Percentiles rank a stretch among this genome's conserved stretches.
Evolutionary conservation across 2,797 vertebrate species (phyloP).

Genomic region (Acrocephalus scirpaceus): DNA sequence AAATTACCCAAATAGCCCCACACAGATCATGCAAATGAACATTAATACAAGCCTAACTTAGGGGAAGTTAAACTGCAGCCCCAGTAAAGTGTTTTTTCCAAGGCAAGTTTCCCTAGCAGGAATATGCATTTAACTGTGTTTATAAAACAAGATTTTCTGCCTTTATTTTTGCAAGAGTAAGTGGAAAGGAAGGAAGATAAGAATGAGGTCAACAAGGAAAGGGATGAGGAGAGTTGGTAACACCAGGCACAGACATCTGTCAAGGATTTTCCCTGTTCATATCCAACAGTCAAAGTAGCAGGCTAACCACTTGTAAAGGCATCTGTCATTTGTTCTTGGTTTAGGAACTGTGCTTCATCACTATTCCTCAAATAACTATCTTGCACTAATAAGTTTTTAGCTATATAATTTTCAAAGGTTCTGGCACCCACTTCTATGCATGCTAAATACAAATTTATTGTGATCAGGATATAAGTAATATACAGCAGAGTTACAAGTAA

Average conservation of each 20-base stretch:
- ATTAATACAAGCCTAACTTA: background rate
- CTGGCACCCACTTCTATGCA: background rate
- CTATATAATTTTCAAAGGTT: background rate
- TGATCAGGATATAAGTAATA: background rate
- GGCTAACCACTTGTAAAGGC: background rate
- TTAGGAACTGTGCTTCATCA: background rate
- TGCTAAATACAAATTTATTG: background rate
- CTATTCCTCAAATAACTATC: background rate
- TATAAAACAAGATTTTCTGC: background rate
- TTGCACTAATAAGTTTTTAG: background rate
- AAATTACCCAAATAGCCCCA: background rate
- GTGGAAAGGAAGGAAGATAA: background rate
- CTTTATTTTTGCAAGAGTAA: background rate
- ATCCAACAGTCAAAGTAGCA: background rate
- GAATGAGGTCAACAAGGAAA: background rate
- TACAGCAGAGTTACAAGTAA: background rate
- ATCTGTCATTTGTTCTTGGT: background rate
- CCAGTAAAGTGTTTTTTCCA: background rate
- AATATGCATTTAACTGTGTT: background rate
- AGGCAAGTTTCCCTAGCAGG: background rate
- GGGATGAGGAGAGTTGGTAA: background rate
- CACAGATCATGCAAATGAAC: background rate
- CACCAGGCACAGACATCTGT: background rate
- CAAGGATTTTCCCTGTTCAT: background rate
- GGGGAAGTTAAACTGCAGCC: background rate